Percentiles rank a stretch among this genome's conserved stretches.
phyloP scores from a whole-genome alignment of 2,113 vertebrate species.

The Mustelus asterias region DNA sequence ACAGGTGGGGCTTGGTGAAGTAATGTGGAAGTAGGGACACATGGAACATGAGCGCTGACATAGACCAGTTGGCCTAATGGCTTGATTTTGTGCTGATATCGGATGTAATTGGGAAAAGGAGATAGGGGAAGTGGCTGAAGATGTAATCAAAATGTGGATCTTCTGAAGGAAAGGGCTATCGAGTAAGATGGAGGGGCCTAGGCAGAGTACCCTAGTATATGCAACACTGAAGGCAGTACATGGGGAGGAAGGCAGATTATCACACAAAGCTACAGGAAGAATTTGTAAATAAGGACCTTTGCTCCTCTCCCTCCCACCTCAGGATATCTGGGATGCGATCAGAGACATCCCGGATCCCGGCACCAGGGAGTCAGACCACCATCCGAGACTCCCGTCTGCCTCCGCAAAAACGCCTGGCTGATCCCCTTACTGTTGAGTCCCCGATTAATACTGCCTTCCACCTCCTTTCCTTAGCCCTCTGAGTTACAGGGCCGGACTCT shows the following conservation, averaged over 20 bases:
- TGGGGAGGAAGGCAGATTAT: not conserved
- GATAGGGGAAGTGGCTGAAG: not conserved
- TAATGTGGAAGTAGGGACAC: not conserved
- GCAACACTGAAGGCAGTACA: not conserved
- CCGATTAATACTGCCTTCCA: too few species aligned
- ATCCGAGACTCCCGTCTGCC: too few species aligned
- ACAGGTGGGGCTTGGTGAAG: not conserved
- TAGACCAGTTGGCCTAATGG: not conserved
- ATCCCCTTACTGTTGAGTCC: too few species aligned
- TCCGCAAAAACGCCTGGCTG: too few species aligned
- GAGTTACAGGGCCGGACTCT: too few species aligned
- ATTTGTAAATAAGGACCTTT: not conserved
- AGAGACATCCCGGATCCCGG: too few species aligned
- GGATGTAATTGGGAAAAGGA: not conserved
- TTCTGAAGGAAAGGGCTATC: not conserved
- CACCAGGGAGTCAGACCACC: too few species aligned
- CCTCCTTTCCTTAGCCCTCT: too few species aligned
- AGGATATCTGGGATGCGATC: too few species aligned
- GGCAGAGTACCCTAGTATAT: not conserved
- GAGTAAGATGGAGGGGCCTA: not conserved
- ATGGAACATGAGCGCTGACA: not conserved
- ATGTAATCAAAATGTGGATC: not conserved
- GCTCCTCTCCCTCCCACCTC: too few species aligned
- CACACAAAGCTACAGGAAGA: not conserved
- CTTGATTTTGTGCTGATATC: not conserved